Evolutionary conservation across 2,888 invertebrate genomes (phyloP), one percentile per base, ranked within the genome.

Genomic region (Schizotus pectinicornis): DNA sequence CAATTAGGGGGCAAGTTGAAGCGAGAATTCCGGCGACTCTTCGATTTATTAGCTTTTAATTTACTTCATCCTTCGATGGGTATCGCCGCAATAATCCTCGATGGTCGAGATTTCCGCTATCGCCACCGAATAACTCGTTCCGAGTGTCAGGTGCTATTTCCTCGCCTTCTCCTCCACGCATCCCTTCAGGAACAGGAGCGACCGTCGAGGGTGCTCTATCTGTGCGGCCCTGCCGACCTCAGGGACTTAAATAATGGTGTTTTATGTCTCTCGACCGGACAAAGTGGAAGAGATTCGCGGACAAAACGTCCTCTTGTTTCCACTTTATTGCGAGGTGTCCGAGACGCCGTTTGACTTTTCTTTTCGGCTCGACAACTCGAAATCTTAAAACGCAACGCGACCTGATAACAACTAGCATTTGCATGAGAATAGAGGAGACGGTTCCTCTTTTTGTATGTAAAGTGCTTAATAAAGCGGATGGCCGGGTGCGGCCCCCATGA

Each of bases 231-330:
- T 43, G 43, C 36, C 45, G 52, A 52, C 43, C 52, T 45, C 43
- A 31, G 42, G 22, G 22, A 22, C 43, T 52, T 42, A 52, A 52
- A 52, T 52, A 52, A 52, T 45, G 32, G 55, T 39, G 41, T 55
- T 48, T 55, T 55, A 54, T 14, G 46, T 54, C 34, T 52, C 43
- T 43, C 12, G 54, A 50, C 59, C 62, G 63, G 56, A 65, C 67
- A 68, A 69, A 70, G 59, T 61, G 56, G 63, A 58, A 60, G 62
- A 64, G 67, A 69, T 65, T 68, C 61, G 45, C 61, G 59, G 53
- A 64, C 67, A 67, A 68, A 69, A 66, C 54, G 67, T 43, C 64
- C 62, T 66, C 64, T 53, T 67, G 66, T 70, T 66, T 62, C 62
- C 58, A 63, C 60, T 64, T 65, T 67, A 65, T 67, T 67, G 62